Evolutionary conservation across 2,888 invertebrate genomes (phyloP).

Genomic region (Cyclophora punctaria): DNA sequence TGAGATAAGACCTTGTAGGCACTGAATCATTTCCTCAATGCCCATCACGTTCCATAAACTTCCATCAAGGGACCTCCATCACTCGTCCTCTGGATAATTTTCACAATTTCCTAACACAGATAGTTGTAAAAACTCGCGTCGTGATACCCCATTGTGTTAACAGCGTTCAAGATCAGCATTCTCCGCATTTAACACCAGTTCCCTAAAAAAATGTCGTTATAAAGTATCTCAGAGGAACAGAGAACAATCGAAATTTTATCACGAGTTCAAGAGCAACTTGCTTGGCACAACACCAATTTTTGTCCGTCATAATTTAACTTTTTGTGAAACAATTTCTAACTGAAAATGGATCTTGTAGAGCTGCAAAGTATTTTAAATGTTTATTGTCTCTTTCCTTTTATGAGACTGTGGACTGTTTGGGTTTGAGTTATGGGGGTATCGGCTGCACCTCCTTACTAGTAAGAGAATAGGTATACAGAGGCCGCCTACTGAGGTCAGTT

Average conservation of each 20-base stretch:
- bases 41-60: not conserved
- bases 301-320: slow-evolving; percentile 15
- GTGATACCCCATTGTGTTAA: slow-evolving; percentile 21
- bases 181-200: slow-evolving; percentile 45
- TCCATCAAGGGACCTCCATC: not conserved
- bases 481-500: no score
- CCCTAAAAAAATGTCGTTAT: slow-evolving; percentile 38
- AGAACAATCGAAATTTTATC: slow-evolving; percentile 66
- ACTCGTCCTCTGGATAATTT: no score
- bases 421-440: not conserved
- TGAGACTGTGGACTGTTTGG: no score
- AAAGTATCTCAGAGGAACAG: slow-evolving; percentile 37
- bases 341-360: slow-evolving; percentile 1
- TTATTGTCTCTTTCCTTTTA: not conserved
- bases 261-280: slow-evolving; percentile 21
- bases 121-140: slow-evolving; percentile 20
- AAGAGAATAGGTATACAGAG: no score
- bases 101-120: slow-evolving; percentile 10
- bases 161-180: slow-evolving; percentile 39
- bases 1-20: no score
- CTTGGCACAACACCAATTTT: slow-evolving; percentile 15
- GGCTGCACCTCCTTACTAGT: no score
- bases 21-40: not conserved
- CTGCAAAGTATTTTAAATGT: no score
- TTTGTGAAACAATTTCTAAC: slow-evolving; percentile 4